Evolutionary conservation across 2,113 vertebrate species (phyloP).

Genomic region (Antechinus flavipes): DNA sequence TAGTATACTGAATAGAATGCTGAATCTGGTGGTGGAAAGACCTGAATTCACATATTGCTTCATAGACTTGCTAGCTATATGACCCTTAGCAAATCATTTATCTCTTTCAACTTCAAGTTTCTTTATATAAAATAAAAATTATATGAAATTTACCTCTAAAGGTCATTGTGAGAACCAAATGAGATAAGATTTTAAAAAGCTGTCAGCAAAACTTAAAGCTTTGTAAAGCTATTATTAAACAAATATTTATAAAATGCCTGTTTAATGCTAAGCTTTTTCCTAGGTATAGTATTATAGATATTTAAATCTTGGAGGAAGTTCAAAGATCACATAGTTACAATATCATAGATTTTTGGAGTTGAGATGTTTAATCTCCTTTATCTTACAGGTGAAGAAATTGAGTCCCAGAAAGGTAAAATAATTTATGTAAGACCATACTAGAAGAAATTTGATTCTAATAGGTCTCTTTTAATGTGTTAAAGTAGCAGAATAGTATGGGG

Average conservation of each 20-base stretch:
- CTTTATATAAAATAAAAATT: background rate
- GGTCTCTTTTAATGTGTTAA: background rate
- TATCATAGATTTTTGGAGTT: background rate
- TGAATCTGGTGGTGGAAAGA: background rate
- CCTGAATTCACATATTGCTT: background rate
- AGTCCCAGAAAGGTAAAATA: background rate
- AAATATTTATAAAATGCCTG: background rate
- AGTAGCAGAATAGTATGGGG: background rate
- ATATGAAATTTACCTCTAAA: background rate
- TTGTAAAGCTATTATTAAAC: background rate
- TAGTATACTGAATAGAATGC: background rate
- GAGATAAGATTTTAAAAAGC: background rate
- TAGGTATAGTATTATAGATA: background rate
- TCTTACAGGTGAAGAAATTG: conserved; percentile 8
- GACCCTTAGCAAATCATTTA: background rate
- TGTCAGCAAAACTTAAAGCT: background rate
- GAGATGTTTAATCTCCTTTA: background rate
- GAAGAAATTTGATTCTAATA: background rate
- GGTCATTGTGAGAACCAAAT: background rate
- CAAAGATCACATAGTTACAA: background rate
- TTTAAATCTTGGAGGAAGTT: background rate
- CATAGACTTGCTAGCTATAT: background rate
- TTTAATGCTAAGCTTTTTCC: background rate
- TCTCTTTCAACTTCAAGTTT: background rate
- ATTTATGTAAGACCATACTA: background rate